Evolutionary conservation across 1,140 invertebrate genomes (phyloP), one percentile per base, ranked within the genome.

Genomic region (Drosophila truncata): DNA sequence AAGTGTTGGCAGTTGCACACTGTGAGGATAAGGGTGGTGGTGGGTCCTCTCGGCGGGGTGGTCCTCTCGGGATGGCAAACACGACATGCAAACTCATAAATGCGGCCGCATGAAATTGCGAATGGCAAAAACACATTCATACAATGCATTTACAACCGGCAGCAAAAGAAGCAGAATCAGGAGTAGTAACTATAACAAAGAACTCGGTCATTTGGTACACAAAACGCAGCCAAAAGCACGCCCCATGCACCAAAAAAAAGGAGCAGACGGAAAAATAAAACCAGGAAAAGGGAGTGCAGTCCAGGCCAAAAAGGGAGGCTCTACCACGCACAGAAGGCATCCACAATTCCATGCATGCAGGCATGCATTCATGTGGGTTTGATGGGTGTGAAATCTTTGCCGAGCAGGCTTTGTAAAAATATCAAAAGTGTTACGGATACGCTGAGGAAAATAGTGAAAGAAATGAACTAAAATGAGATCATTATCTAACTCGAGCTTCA

Each of bases 191-290:
- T 82, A 71, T 78, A 82, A 76, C 69, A 75, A 78, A 78, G 73
- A 88, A 84, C 85, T 84, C 80, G 85, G 84, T 88, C 84, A 90
- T 84, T 88, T 82, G 80, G 80, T 78, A 41, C 72, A 52, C 83
- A 82, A 78, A 86, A 79, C 67, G 78, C 78, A 78, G 78, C 41
- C 78, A 47, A 50, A 77, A 73, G 63, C 63, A 78, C 64, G 62
- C 79, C 47, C 76, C 76, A 65, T 61, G 77, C 81, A 78, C 71
- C 20, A 49, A 50, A 59, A 54, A 65, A 70, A 55, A 54, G n/a
- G 14, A 39, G 35, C 54, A 73, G 67, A 72, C 66, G 29, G 47
- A 25, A 64, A 66, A 64, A 71, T 65, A 81, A 52, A 55, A 69
- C 29, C 23, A 14, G 27, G 37, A 44, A 64, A 67, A 59, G 27